Base-by-base conservation (phyloP, 2,888 invertebrate genomes). In the Lysandra coridon region DNA sequence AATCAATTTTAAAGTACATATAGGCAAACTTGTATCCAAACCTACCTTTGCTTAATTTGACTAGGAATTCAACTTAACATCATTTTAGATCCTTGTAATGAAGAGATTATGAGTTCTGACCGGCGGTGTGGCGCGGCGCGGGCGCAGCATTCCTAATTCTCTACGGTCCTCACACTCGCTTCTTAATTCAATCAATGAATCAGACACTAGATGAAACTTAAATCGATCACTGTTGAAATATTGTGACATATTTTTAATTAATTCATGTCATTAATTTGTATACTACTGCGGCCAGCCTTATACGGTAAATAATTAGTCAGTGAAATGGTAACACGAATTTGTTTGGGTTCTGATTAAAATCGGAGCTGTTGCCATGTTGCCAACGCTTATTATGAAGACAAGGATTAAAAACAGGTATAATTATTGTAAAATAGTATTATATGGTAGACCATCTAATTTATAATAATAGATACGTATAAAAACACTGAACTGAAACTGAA, bases 91-190 rank as follows among this genome's bases (percentile, higher is more conserved):
- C 64, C 57, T 73, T 37, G 91, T 91, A 91, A 91, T 92, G 90
- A 91, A 89, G 88, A 89, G 87, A 88, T 87, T 87, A 88, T 86
- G 86, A 87, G 85, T 84, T 83, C 79, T 81, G 85, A 88, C 91
- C 88, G 85, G 90, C 88, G 85, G 90, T 87, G 44, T 2, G 44
- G 44, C 10, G 44, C 44, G 44, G 49, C 49, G 85, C 83, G 81
- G 69, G 14, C 6, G 82, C 90, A 83, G 88, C 92, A 92, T 92
- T 92, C 91, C 91, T 85, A 89, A 93, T 93, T 92, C 90, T 90
- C 86, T 85, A 92, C 91, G 93, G 82, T 87, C 85, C 90, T 76
- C 91, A 87, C 81, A 83, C 85, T 79, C 69, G 78, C 80, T 82
- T 86, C 88, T 89, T 92, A 91, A 92, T 92, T 91, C 90, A 92